Evolutionary conservation across 2,113 vertebrate species (phyloP).

Genomic region (Petromus typicus): DNA sequence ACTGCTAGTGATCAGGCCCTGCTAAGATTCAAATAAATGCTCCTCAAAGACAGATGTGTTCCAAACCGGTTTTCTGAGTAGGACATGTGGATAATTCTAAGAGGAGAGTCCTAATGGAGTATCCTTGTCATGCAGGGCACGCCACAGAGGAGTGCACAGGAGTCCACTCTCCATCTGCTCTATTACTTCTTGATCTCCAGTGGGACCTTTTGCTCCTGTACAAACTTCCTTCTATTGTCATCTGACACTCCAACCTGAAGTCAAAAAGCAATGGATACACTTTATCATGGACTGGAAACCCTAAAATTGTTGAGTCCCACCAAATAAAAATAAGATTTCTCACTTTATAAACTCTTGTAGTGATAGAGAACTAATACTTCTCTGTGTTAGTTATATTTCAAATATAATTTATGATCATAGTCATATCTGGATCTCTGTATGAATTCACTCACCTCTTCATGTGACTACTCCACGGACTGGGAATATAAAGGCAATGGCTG

Average conservation of each 20-base stretch:
- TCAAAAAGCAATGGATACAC: neutral
- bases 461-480: neutral
- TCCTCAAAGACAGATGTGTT: neutral
- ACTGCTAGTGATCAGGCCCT: too few relatives aligned
- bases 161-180: neutral
- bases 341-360: neutral
- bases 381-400: too few relatives aligned
- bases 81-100: neutral
- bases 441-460: neutral
- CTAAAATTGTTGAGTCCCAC: neutral
- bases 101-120: neutral
- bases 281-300: neutral
- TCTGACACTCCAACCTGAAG: neutral
- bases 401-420: neutral
- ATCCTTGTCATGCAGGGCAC: neutral
- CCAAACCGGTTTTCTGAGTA: neutral
- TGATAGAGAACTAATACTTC: too few relatives aligned
- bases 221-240: too few relatives aligned
- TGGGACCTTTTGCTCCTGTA: too few relatives aligned
- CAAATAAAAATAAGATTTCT: neutral
- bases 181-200: too few relatives aligned
- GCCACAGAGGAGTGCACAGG: neutral
- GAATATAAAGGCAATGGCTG: neutral
- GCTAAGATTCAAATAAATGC: neutral
- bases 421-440: neutral